These are phyloP conservation scores for Bembecia ichneumoniformis DNA, from an alignment of 2,888 invertebrate species.

Conservation along the genomic window DNA sequence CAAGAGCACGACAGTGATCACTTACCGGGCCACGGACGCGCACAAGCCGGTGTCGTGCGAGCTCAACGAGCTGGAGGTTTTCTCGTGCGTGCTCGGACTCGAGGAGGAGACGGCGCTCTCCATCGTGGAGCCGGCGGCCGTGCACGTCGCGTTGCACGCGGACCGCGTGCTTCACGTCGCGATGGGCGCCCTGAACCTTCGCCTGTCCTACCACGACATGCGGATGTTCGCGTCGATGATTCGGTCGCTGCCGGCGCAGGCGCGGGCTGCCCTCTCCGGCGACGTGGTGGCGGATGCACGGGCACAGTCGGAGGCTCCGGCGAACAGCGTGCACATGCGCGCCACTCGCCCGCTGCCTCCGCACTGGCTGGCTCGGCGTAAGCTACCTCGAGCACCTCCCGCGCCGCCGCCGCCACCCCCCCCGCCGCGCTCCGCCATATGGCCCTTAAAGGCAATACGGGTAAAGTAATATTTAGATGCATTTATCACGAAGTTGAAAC, in stretches of 20 bases:
- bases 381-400: slow-evolving; percentile 17
- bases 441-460: slow-evolving; percentile 45
- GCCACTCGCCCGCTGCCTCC: slow-evolving; percentile 9
- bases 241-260: slow-evolving; percentile 88
- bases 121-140: slow-evolving; percentile 93
- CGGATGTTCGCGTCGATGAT: slow-evolving; percentile 92
- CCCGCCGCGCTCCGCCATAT: slow-evolving; percentile 35
- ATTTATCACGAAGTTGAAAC: too few species aligned
- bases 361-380: slow-evolving; percentile 11
- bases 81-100: slow-evolving; percentile 90
- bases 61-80: slow-evolving; percentile 91
- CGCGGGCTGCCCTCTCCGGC: slow-evolving; percentile 70
- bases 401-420: slow-evolving; percentile 14
- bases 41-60: slow-evolving; percentile 88
- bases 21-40: slow-evolving; percentile 78
- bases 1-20: slow-evolving; percentile 90
- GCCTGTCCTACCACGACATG: slow-evolving; percentile 94
- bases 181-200: slow-evolving; percentile 81
- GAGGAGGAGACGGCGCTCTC: slow-evolving; percentile 95
- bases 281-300: slow-evolving; percentile 23
- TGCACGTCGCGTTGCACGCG: slow-evolving; percentile 79
- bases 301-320: slow-evolving; percentile 33
- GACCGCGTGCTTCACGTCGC: slow-evolving; percentile 69
- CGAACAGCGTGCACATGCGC: slow-evolving; percentile 54
- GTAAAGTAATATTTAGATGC: too few species aligned